These are phyloP conservation scores for Plecotus auritus DNA, from an alignment of 2,113 vertebrate species.

Conservation along the genomic window DNA sequence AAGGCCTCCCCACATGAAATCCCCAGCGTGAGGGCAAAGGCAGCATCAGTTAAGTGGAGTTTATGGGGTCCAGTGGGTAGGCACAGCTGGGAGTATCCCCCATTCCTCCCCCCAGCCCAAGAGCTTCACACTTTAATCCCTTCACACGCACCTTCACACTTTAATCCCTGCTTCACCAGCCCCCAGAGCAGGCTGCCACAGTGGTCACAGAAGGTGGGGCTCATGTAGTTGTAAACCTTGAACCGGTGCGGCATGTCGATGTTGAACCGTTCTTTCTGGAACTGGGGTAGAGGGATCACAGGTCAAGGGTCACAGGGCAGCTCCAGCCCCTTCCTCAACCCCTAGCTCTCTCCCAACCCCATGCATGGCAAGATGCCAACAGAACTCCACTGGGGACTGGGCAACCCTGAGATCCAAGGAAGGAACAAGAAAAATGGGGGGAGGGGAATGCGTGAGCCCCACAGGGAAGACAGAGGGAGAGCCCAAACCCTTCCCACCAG, in stretches of 20 bases:
- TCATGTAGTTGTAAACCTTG: conserved; percentile 97
- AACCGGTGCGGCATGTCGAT: conserved; percentile 99
- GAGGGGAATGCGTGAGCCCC: not conserved
- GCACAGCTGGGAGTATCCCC: not conserved
- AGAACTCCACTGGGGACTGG: not conserved
- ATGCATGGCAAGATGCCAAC: not conserved
- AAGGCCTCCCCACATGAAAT: not conserved
- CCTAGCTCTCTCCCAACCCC: not conserved
- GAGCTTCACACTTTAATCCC: conserved; percentile 92
- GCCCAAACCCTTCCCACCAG: not conserved
- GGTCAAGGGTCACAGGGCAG: not conserved
- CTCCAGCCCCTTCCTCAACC: not conserved
- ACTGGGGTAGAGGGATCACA: conserved; percentile 78
- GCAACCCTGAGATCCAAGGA: not conserved
- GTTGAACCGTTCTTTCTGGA: conserved; percentile 99
- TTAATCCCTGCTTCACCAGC: conserved; percentile 96
- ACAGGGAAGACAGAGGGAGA: not conserved
- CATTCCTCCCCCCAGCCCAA: not conserved
- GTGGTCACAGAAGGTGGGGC: conserved; percentile 99
- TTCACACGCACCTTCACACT: conserved; percentile 93
- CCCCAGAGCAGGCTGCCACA: conserved; percentile 99
- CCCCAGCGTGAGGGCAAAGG: not conserved
- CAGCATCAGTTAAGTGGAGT: not conserved
- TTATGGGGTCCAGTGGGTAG: not conserved
- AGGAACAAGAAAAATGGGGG: not conserved